Conservation (phyloP, 2,113 vertebrate genomes). For the Engystomops pustulosus region DNA sequence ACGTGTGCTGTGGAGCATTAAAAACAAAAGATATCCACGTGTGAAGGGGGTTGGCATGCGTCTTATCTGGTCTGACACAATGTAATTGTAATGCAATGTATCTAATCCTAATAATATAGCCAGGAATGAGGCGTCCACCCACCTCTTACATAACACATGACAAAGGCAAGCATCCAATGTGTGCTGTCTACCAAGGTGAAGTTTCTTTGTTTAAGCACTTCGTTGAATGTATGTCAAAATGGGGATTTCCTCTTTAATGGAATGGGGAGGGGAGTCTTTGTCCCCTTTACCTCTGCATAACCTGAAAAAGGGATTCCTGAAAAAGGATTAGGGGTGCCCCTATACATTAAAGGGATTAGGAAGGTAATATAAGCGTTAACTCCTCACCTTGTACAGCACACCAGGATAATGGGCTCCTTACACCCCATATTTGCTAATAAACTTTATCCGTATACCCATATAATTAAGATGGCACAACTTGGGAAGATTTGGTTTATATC, state of each 20-base stretch:
- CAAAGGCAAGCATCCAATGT: not conserved
- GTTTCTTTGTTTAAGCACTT: constrained; percentile 7
- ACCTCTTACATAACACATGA: constrained; percentile 40
- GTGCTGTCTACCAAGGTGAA: not conserved
- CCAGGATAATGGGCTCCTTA: not conserved
- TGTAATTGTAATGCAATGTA: not conserved
- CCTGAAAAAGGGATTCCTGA: not conserved
- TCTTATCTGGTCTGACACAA: not conserved
- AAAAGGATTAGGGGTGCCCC: not conserved
- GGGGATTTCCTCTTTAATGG: not conserved
- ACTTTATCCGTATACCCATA: not conserved
- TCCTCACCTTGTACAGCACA: not conserved
- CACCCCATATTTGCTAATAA: not conserved
- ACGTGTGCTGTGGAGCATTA: constrained; percentile 43
- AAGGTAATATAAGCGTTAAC: not conserved
- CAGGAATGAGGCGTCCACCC: not conserved
- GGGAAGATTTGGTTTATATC: too few species aligned
- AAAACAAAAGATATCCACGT: constrained; percentile 9
- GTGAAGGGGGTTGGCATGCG: not conserved
- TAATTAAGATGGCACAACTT: too few species aligned
- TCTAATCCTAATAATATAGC: not conserved
- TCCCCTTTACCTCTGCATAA: not conserved
- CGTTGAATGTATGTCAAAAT: not conserved
- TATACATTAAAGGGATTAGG: not conserved
- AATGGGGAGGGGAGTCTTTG: not conserved